These are phyloP conservation scores for Cochlearius cochlearius DNA, from an alignment of 2,113 vertebrate genomes.

Conservation along the genomic window DNA sequence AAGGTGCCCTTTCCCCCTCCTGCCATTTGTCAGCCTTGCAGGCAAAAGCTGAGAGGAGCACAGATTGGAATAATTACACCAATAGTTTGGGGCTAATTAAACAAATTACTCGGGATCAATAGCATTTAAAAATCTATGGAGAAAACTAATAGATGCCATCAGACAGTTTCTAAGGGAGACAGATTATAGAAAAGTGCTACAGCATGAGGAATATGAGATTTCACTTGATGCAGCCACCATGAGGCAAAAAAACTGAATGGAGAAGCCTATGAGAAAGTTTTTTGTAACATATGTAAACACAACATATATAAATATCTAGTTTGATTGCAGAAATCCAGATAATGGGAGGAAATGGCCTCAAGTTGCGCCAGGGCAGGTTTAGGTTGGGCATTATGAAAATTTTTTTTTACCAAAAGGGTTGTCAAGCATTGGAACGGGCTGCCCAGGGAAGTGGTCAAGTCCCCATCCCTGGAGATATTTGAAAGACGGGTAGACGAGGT, in stretches of 20 bases:
- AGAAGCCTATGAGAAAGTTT: background rate
- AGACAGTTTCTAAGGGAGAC: conserved; percentile 59
- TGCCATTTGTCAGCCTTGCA: conserved; percentile 64
- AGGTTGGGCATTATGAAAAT: too few species aligned
- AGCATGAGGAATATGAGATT: conserved; percentile 45
- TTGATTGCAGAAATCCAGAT: background rate
- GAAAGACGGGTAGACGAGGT: too few species aligned
- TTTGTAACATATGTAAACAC: background rate
- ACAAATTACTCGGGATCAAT: conserved; percentile 69
- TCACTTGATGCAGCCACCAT: background rate
- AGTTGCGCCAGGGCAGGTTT: too few species aligned
- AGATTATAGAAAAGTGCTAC: conserved; percentile 75
- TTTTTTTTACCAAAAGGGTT: too few species aligned
- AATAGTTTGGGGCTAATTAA: conserved; percentile 72
- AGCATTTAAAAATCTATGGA: conserved; percentile 63
- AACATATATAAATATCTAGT: background rate
- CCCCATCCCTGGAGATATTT: too few species aligned
- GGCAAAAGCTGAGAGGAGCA: conserved; percentile 57
- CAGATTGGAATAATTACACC: conserved; percentile 80
- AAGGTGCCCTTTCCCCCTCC: conserved; percentile 65
- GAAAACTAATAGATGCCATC: conserved; percentile 73
- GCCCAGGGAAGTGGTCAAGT: too few species aligned
- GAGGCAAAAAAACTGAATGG: background rate
- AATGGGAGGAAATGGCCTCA: background rate
- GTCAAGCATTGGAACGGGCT: too few species aligned